These are phyloP conservation scores for Lasius platythorax DNA, from an alignment of 2,888 invertebrate genomes.

Conservation along the genomic window DNA sequence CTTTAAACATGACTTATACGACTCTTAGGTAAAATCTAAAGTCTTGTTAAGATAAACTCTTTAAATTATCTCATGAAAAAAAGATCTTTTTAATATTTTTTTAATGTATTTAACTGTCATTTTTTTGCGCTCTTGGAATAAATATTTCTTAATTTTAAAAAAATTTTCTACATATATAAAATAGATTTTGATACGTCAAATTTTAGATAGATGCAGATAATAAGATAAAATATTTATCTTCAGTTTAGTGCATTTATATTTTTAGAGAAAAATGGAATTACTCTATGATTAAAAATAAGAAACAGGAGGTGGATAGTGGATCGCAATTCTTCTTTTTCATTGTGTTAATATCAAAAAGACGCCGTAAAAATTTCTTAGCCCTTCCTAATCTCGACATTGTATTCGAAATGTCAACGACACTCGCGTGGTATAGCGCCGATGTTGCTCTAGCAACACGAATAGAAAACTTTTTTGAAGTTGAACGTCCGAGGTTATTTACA, in stretches of 20 bases:
- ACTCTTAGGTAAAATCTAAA: neutral
- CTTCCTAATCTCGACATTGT: conserved; percentile 20
- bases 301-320: neutral
- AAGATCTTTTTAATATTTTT: neutral
- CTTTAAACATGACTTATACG: conserved; percentile 16
- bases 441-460: conserved; percentile 16
- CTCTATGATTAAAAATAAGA: neutral
- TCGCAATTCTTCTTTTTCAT: neutral
- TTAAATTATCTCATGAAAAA: neutral
- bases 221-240: neutral
- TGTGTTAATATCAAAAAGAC: neutral
- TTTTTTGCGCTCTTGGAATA: neutral
- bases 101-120: neutral
- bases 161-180: neutral
- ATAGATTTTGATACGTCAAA: neutral
- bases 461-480: conserved; percentile 5
- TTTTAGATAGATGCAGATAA: neutral
- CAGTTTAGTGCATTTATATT: neutral
- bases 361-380: conserved; percentile 7
- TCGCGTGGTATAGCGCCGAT: neutral
- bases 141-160: neutral
- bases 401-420: conserved; percentile 40
- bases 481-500: conserved; percentile 16
- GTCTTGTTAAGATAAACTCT: neutral
- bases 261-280: neutral